Percentiles rank a stretch among this genome's conserved stretches.
Evolutionary conservation across 2,797 vertebrate species (phyloP).

Genomic region (Enteromius anoplus): DNA sequence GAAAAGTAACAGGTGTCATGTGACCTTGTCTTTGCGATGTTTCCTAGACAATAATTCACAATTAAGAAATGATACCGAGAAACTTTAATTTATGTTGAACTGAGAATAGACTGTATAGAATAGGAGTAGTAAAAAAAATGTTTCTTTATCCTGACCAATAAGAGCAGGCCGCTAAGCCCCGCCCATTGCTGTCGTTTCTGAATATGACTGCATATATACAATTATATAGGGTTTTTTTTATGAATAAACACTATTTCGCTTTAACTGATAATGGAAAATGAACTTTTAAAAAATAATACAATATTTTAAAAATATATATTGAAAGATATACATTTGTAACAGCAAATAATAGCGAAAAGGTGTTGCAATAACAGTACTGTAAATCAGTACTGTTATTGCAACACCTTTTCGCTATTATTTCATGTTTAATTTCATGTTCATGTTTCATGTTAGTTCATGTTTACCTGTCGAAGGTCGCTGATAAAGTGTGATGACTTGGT

Average conservation of each 20-base stretch:
- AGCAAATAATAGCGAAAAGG: not conserved
- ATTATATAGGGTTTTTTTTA: not conserved
- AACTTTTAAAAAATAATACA: too few species aligned
- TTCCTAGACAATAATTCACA: not conserved
- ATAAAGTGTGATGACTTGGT: not conserved
- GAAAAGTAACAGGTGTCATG: not conserved
- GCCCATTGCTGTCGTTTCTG: not conserved
- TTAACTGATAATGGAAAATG: too few species aligned
- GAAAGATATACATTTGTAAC: too few species aligned
- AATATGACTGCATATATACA: not conserved
- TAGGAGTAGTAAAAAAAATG: not conserved
- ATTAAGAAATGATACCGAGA: not conserved
- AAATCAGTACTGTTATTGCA: too few species aligned
- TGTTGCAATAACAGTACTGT: not conserved
- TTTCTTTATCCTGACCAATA: not conserved
- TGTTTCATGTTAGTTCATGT: not conserved
- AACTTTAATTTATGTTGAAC: not conserved
- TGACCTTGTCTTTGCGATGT: rapidly evolving
- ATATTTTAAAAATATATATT: not conserved
- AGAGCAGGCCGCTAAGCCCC: not conserved
- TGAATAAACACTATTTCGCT: not conserved
- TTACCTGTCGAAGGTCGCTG: not conserved
- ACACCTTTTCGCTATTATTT: too few species aligned
- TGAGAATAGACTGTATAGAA: not conserved
- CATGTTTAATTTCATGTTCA: too few species aligned